Evolutionary conservation across 2,113 vertebrate genomes (phyloP), one percentile per base, ranked within the genome.

Genomic region (Tautogolabrus adspersus): DNA sequence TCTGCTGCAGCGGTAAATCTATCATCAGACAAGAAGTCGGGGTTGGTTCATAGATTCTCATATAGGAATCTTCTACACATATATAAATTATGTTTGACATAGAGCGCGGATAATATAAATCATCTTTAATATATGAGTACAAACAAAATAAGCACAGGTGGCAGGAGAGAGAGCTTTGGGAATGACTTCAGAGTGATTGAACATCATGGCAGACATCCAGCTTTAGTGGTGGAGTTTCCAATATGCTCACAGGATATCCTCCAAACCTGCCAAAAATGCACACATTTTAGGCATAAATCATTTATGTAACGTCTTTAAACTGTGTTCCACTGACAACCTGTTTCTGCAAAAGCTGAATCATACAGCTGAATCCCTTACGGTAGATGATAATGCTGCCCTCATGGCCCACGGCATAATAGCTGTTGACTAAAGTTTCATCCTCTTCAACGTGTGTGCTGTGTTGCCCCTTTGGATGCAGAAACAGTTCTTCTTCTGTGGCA

Each of bases 1-100:
- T 84, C 70, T 58, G 65, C 64, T 59, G 76, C 66, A 71, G 47
- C 10, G 23, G 46, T 74, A 46, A 47, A 81, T 84, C 68, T 75
- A 79, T 52, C 54, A 44, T 79, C 58, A 62, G 65, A 69, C 71
- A 47, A 54, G 26, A 22, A 78, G 40, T 77, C 56, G n/a, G 66
- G 49, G 66, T 62, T 66, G 42, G 37, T 71, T 71, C 62, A 81
- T 5, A 37, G 51, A 61, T 63, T 81, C 3, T 54, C 55, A 55
- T 61, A 72, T 10, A 63, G 56, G 74, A 86, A 81, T 62, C 44
- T 15, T 44, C n/a, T 13, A 37, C 0, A 62, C 2, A 5, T 37
- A 44, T 38, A 67, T 75, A 56, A 75, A 86, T 82, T 63, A 64
- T 56, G 57, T 64, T 37, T 79, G 71, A 68, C 46, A 52, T 18